These are phyloP conservation scores for Dolomedes plantarius DNA, from an alignment of 2,888 invertebrate species.

Conservation along the genomic window DNA sequence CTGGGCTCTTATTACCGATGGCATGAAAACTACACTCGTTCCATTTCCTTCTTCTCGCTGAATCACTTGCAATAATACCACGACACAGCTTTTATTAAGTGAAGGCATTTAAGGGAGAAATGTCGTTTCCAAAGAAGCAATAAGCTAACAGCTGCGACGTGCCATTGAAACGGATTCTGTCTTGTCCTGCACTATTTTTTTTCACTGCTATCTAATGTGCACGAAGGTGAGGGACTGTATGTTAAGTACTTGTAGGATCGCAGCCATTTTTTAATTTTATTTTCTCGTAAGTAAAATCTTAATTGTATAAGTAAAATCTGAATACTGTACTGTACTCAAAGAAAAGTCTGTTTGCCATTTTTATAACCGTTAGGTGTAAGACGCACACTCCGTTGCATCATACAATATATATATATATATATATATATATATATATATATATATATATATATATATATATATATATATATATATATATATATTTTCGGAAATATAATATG, in stretches of 20 bases:
- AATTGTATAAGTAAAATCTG: too few species aligned
- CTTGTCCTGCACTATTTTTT: constrained; percentile 30
- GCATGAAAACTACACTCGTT: not conserved
- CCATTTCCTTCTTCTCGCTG: constrained; percentile 44
- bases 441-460: too few species aligned
- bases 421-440: too few species aligned
- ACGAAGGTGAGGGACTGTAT: constrained; percentile 8
- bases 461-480: too few species aligned
- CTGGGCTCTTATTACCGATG: not conserved
- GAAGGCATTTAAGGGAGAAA: constrained; percentile 61
- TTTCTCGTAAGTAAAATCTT: too few species aligned
- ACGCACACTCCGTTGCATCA: too few species aligned
- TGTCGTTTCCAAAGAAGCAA: constrained; percentile 54
- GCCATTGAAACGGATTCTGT: constrained; percentile 26
- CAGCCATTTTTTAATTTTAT: too few species aligned
- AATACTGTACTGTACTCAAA: too few species aligned
- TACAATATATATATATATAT: too few species aligned
- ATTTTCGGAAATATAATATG: not conserved
- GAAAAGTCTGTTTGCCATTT: too few species aligned
- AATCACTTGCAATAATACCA: constrained; percentile 61
- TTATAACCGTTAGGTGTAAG: too few species aligned
- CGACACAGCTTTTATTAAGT: constrained; percentile 62
- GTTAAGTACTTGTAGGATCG: too few species aligned
- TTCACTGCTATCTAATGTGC: constrained; percentile 14
- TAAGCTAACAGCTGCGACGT: constrained; percentile 47